Percentiles rank a stretch among this genome's conserved stretches.
Evolutionary conservation across 2,888 invertebrate species (phyloP).

Genomic region (Xestia rhomboidea): DNA sequence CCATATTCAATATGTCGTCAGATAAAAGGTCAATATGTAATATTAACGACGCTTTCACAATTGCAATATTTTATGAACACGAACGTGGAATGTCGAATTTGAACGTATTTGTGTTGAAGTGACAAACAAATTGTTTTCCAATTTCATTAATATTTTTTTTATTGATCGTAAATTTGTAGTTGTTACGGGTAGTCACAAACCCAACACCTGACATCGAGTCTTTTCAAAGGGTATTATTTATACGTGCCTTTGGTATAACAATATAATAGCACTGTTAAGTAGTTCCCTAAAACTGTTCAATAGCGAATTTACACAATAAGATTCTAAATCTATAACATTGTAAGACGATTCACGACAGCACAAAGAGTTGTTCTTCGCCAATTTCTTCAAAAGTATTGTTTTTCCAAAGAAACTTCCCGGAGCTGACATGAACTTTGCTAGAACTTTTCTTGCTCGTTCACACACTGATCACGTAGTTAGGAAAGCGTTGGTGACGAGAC

Average conservation of each 20-base stretch:
- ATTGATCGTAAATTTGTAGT: background rate
- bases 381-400: background rate
- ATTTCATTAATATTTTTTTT: background rate
- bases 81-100: constrained; percentile 9
- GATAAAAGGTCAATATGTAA: constrained; percentile 27
- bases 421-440: constrained; percentile 17
- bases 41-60: constrained; percentile 21
- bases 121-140: background rate
- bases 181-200: background rate
- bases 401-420: background rate
- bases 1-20: constrained; percentile 23
- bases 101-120: background rate
- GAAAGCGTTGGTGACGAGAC: constrained; percentile 18
- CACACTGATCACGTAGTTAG: constrained; percentile 40
- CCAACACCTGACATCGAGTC: background rate
- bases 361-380: background rate
- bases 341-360: background rate
- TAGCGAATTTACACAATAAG: background rate
- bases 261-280: too few species aligned
- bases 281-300: background rate
- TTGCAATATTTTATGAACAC: constrained; percentile 11
- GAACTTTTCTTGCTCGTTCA: constrained; percentile 9
- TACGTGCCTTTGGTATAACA: too few species aligned
- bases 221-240: too few species aligned
- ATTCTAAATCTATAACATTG: background rate